Conservation (phyloP, 2,113 vertebrate species). For the Bostrychus sinensis region DNA sequence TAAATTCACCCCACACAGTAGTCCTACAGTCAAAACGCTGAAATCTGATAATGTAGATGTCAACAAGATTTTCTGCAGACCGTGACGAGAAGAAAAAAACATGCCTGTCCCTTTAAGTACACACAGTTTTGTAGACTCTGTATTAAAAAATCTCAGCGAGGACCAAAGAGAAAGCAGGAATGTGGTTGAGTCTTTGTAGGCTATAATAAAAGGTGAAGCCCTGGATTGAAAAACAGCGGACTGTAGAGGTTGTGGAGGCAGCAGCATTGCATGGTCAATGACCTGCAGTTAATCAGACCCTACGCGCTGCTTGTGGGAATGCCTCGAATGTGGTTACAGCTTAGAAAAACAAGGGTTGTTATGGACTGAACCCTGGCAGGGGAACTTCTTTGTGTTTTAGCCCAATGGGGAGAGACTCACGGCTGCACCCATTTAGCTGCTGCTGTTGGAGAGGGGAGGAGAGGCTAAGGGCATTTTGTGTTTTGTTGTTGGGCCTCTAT, state of each 20-base stretch:
- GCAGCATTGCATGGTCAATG: slow-evolving; percentile 50
- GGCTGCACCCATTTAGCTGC: slow-evolving; percentile 30
- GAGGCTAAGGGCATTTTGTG: slow-evolving; percentile 41
- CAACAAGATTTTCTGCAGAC: slow-evolving; percentile 53
- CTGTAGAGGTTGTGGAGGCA: slow-evolving; percentile 27
- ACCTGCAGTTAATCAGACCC: slow-evolving; percentile 68
- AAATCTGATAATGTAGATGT: slow-evolving; percentile 32
- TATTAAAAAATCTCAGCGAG: background rate
- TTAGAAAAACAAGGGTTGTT: slow-evolving; percentile 63
- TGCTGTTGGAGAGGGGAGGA: slow-evolving; percentile 2
- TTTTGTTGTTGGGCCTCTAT: slow-evolving; percentile 29
- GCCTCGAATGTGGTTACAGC: slow-evolving; percentile 57
- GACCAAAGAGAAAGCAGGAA: background rate
- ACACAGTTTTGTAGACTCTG: background rate
- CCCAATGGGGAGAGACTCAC: slow-evolving; percentile 36
- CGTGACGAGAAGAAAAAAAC: slow-evolving; percentile 28
- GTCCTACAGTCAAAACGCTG: slow-evolving; percentile 30
- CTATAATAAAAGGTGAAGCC: slow-evolving; percentile 21
- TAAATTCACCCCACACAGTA: slow-evolving; percentile 22
- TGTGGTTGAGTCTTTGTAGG: background rate
- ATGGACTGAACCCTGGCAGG: slow-evolving; percentile 30
- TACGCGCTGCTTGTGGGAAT: slow-evolving; percentile 60
- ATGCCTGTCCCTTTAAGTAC: slow-evolving; percentile 6
- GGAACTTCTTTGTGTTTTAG: slow-evolving; percentile 63
- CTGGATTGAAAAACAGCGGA: slow-evolving; percentile 13